Conservation (phyloP, 2,888 invertebrate species). For the Tipula unca region DNA sequence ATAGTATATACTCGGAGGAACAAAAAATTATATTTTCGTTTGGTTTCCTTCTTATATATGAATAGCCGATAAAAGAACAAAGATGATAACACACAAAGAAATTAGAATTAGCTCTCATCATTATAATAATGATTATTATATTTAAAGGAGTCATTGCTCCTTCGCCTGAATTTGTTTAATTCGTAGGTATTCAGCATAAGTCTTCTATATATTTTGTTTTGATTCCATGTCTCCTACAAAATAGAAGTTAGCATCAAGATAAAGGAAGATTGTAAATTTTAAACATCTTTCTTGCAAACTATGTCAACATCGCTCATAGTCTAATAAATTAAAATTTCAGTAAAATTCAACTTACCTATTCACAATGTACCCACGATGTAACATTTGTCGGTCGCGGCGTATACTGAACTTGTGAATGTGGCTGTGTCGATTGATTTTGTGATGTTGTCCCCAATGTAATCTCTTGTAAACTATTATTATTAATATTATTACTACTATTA, state of each 20-base stretch:
- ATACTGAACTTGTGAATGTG: constrained; percentile 44
- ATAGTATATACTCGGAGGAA: neutral
- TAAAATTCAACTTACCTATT: neutral
- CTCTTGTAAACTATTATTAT: constrained; percentile 21
- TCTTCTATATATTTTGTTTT: too few species aligned
- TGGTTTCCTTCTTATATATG: neutral
- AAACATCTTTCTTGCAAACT: too few species aligned
- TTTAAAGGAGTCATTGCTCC: neutral
- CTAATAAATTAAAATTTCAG: too few species aligned
- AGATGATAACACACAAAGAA: neutral
- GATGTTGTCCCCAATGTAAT: constrained; percentile 28
- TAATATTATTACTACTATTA: constrained; percentile 22
- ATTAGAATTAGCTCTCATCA: neutral
- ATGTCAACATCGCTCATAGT: too few species aligned
- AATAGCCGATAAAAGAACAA: neutral
- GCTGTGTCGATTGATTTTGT: constrained; percentile 46
- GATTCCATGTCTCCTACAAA: too few species aligned
- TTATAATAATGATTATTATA: neutral
- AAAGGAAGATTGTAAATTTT: too few species aligned
- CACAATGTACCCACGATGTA: constrained; percentile 41
- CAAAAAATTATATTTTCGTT: neutral
- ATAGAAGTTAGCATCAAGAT: too few species aligned
- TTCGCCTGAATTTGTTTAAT: too few species aligned
- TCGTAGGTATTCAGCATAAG: too few species aligned
- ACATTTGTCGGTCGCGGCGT: constrained; percentile 41